Evolutionary conservation across 2,888 invertebrate genomes (phyloP).

Genomic region (Neoascia interrupta): DNA sequence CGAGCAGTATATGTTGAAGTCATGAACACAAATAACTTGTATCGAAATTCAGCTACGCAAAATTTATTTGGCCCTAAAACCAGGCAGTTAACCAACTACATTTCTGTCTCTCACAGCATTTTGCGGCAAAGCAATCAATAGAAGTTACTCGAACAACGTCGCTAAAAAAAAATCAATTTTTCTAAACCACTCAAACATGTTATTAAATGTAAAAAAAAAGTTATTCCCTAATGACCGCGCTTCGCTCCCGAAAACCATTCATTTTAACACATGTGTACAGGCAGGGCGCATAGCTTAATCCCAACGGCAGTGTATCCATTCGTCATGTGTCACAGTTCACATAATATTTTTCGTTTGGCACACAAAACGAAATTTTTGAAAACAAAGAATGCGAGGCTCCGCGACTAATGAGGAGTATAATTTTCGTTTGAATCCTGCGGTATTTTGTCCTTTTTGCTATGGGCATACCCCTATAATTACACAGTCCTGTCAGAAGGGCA

Average conservation of each 20-base stretch:
- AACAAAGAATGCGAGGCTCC: neutral
- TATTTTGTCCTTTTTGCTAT: slow-evolving; percentile 34
- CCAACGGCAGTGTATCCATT: slow-evolving; percentile 22
- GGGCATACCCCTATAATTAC: slow-evolving; percentile 35
- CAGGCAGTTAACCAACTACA: neutral
- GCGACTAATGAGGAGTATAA: slow-evolving; percentile 54
- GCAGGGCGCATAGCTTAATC: slow-evolving; percentile 1
- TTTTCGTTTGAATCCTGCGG: slow-evolving; percentile 35
- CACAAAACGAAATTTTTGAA: slow-evolving; percentile 31
- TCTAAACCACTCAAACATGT: slow-evolving; percentile 13
- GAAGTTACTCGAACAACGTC: no score
- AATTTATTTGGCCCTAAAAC: neutral
- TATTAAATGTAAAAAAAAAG: slow-evolving; percentile 40
- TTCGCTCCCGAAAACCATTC: neutral
- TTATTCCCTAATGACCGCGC: no score
- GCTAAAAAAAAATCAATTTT: no score
- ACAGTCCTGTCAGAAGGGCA: slow-evolving; percentile 30
- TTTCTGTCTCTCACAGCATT: no score
- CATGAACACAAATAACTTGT: no score
- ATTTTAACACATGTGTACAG: no score
- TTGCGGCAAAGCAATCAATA: no score
- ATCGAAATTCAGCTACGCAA: no score
- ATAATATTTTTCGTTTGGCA: slow-evolving; percentile 11
- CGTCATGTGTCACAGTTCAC: slow-evolving; percentile 46
- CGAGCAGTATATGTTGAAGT: no score